A percentile compares a stretch with the other conserved stretches of the same genome.
Evolutionary conservation across 2,888 invertebrate genomes (phyloP).

Genomic region (Sepiola atlantica): DNA sequence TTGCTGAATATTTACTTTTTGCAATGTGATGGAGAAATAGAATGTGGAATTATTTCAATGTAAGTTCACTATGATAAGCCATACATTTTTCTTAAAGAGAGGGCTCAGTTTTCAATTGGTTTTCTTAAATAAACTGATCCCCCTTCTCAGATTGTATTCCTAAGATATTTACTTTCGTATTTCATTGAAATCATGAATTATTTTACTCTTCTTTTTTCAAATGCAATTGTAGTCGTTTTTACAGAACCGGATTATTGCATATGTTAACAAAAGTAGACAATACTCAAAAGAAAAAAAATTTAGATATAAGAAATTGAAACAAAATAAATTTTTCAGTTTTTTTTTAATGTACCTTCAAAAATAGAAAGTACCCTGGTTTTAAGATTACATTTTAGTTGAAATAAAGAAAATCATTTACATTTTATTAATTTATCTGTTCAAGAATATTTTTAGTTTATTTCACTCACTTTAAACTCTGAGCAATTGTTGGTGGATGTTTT

Average conservation of each 20-base stretch:
- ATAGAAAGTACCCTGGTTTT: too few species aligned
- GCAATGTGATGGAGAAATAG: background rate
- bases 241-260: too few species aligned
- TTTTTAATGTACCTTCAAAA: too few species aligned
- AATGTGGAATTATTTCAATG: background rate
- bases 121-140: constrained; percentile 9
- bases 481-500: background rate
- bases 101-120: background rate
- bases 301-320: too few species aligned
- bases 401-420: background rate
- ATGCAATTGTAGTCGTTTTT: background rate
- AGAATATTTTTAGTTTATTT: background rate
- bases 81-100: background rate
- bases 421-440: background rate
- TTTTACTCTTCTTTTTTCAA: background rate
- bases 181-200: background rate
- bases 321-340: too few species aligned
- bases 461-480: background rate
- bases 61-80: background rate
- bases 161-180: background rate
- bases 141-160: background rate
- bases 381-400: too few species aligned
- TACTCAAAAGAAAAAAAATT: too few species aligned
- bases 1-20: background rate
- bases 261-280: too few species aligned